Evolutionary conservation across 2,797 vertebrate genomes (phyloP), one percentile per base, ranked within the genome.

Genomic region (Diglossa cyanea): DNA sequence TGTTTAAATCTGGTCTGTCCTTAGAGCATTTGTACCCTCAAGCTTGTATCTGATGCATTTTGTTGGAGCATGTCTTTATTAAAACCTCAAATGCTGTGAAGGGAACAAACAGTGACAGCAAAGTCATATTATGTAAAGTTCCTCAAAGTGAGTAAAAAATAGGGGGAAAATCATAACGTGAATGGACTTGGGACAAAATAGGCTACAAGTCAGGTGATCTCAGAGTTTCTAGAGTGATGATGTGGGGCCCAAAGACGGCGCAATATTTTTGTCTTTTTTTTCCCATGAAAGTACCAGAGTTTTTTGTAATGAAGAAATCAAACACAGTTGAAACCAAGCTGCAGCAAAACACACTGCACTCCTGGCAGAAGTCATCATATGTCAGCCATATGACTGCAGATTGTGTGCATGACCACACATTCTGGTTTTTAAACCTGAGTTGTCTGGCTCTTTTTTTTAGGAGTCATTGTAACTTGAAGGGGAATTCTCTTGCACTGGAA

Each of bases 101-200:
- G 77, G 83, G 67, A 92, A 94, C 74, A 66, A 94, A 70, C 28
- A 84, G 60, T 92, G 94, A 84, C 93, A 95, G 88, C 50, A 92
- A 93, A 55, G 73, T 95, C 19, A 0, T 48, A 51, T 92, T 93
- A 92, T 26, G 30, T 79, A 73, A 93, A 96, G 47, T 63, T 78
- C 17, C 57, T 82, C 28, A 75, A 84, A 84, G 8, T 33, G 13
- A 78, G 44, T 62, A 75, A 19, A 78, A 90, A 86, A 72, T 30
- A n/a, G 28, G 28, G 77, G 35, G 78, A 72, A 94, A 79, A 45
- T 88, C 24, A 35, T 21, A 17, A 13, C 25, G 40, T 39, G 8
- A 67, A 82, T 72, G 37, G 48, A 37, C 10, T 81, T 84, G n/a
- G 66, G 51, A 71, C 37, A 81, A 75, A 84, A 84, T 17, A 83